Conservation (phyloP, 2,888 invertebrate genomes). For the Sussaba pulchella region DNA sequence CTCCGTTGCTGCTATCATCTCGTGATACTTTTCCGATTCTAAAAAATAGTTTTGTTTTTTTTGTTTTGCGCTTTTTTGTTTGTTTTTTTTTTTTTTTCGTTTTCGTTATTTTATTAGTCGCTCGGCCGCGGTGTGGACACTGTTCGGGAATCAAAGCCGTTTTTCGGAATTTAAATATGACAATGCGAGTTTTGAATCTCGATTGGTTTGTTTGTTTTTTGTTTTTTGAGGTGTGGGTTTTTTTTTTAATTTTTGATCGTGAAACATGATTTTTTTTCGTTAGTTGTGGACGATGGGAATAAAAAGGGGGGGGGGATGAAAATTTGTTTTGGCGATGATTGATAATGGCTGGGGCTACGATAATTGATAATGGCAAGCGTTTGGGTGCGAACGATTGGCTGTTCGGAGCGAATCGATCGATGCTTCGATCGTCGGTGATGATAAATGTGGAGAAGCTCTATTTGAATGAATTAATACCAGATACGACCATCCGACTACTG, state of each 20-base stretch:
- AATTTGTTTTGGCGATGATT: constrained; percentile 35
- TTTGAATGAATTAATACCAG: not conserved
- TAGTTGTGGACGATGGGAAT: constrained; percentile 33
- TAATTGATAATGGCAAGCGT: constrained; percentile 44
- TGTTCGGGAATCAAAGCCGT: constrained; percentile 46
- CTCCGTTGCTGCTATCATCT: constrained; percentile 90
- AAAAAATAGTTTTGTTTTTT: constrained; percentile 66
- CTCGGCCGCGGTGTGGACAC: constrained; percentile 36
- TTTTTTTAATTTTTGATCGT: constrained; percentile 3
- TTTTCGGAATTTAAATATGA: constrained; percentile 50
- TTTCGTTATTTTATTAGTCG: constrained; percentile 36
- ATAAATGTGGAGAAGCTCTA: not conserved
- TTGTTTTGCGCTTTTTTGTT: too few species aligned
- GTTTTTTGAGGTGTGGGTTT: not conserved
- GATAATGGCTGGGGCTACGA: constrained; percentile 37
- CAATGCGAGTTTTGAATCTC: constrained; percentile 47
- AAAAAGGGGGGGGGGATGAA: constrained; percentile 23
- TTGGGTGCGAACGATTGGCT: not conserved
- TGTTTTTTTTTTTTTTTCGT: too few species aligned
- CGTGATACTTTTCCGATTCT: constrained; percentile 91
- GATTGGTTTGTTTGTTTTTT: constrained; percentile 8
- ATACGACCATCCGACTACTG: constrained; percentile 1
- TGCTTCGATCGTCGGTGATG: not conserved
- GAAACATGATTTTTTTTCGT: constrained; percentile 54
- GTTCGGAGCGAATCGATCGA: constrained; percentile 7